Evolutionary conservation across 2,113 vertebrate species (phyloP).

Genomic region (Panurus biarmicus): DNA sequence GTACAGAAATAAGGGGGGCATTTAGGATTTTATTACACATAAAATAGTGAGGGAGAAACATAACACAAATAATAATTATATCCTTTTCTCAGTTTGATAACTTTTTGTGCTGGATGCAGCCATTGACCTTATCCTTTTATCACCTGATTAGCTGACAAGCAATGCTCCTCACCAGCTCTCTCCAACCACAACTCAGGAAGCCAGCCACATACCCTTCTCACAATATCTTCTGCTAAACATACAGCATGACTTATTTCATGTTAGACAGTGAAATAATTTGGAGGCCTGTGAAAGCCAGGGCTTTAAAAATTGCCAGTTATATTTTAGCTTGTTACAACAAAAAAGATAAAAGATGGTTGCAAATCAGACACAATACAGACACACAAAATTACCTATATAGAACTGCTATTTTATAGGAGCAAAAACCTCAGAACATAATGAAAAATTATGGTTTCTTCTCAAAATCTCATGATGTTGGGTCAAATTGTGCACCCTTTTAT

Average conservation of each 20-base stretch:
- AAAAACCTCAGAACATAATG: neutral
- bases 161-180: neutral
- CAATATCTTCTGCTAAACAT: neutral
- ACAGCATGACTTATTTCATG: neutral
- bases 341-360: neutral
- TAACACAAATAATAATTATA: neutral
- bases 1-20: neutral
- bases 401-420: neutral
- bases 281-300: neutral
- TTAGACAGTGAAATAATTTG: neutral
- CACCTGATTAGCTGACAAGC: neutral
- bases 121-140: neutral
- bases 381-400: neutral
- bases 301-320: neutral
- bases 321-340: neutral
- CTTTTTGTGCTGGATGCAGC: neutral
- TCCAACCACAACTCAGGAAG: neutral
- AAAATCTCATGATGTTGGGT: neutral
- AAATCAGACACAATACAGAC: neutral
- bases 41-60: neutral
- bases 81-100: neutral
- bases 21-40: neutral
- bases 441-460: neutral
- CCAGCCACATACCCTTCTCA: neutral
- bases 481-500: neutral